These are phyloP conservation scores for Eristalis intricaria DNA, from an alignment of 2,888 invertebrate species.

Conservation along the genomic window DNA sequence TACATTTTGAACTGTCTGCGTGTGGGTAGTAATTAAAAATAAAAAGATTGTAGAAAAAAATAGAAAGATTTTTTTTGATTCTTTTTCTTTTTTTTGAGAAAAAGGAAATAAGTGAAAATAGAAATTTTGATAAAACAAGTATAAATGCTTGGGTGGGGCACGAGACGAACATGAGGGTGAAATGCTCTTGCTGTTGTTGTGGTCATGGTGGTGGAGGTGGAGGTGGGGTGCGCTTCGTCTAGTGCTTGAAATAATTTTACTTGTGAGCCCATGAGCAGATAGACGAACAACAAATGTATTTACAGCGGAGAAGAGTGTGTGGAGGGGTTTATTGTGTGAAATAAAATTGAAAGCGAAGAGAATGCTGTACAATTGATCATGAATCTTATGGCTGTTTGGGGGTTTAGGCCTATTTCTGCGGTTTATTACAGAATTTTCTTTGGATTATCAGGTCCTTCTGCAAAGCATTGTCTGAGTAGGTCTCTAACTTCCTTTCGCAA, in stretches of 20 bases:
- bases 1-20: conserved; percentile 81
- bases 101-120: conserved; percentile 40
- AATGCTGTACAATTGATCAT: too few species aligned
- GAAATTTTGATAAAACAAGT: conserved; percentile 12
- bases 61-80: conserved; percentile 55
- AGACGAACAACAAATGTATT: too few species aligned
- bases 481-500: too few species aligned
- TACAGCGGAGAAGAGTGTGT: too few species aligned
- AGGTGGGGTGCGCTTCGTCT: not conserved
- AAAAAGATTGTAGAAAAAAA: conserved; percentile 74
- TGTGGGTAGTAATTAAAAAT: conserved; percentile 76
- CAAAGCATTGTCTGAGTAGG: too few species aligned
- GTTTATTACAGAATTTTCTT: too few species aligned
- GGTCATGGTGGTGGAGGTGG: not conserved
- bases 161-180: not conserved
- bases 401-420: too few species aligned
- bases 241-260: not conserved
- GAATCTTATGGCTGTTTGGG: too few species aligned
- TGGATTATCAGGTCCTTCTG: too few species aligned
- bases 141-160: not conserved
- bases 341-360: too few species aligned
- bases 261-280: too few species aligned
- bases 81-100: conserved; percentile 8
- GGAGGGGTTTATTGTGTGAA: too few species aligned
- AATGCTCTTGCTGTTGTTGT: not conserved